phyloP scores from a whole-genome alignment of 2,888 invertebrate species.

The Melieria crassipennis region DNA sequence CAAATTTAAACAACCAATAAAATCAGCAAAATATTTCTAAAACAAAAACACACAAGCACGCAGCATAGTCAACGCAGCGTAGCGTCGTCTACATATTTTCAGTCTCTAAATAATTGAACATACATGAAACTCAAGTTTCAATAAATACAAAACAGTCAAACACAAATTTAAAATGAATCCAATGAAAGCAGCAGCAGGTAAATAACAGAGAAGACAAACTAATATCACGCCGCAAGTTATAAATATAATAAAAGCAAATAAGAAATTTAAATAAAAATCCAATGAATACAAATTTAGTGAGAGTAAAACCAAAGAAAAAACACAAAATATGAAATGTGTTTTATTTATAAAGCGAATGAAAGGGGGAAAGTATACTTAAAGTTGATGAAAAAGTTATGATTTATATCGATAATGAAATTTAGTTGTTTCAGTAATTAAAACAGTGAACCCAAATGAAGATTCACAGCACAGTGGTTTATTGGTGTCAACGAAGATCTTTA shows the following conservation, averaged over 20 bases:
- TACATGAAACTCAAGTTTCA: not conserved
- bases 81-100: not conserved
- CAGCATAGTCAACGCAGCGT: conserved; percentile 5
- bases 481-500: no score
- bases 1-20: no score
- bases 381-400: no score
- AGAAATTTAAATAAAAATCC: conserved; percentile 21
- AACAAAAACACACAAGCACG: not conserved
- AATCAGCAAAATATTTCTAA: no score
- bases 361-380: not conserved
- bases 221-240: conserved; percentile 19
- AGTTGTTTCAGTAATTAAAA: no score
- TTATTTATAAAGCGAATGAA: conserved; percentile 3
- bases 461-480: no score
- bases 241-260: conserved; percentile 5
- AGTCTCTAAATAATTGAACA: conserved; percentile 7
- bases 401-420: no score
- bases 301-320: conserved; percentile 34
- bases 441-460: no score
- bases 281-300: conserved; percentile 24
- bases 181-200: conserved; percentile 1
- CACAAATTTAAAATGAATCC: conserved; percentile 5
- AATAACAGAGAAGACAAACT: not conserved
- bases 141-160: not conserved
- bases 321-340: conserved; percentile 19